Conservation (phyloP, 2,888 invertebrate genomes). For the Meta bourneti region DNA sequence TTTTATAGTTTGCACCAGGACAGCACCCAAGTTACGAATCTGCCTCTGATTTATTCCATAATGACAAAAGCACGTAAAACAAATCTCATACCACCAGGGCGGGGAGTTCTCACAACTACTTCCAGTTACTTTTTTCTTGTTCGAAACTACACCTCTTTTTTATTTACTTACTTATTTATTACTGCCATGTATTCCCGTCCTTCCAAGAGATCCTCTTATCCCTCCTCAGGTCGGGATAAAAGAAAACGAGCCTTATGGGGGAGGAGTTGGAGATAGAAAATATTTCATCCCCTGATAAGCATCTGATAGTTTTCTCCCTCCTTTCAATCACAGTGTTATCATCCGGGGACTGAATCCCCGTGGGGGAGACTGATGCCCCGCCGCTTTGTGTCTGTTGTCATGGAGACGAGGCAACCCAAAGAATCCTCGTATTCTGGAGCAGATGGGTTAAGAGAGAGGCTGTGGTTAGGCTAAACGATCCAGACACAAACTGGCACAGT, state of each 20-base stretch:
- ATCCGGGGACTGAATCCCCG: constrained; percentile 1
- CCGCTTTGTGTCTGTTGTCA: neutral
- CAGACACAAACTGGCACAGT: too few relatives aligned
- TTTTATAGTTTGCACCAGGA: too few relatives aligned
- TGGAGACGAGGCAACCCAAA: neutral
- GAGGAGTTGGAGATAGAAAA: neutral
- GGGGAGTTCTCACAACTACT: neutral
- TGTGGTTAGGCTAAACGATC: neutral
- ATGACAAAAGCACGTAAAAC: neutral
- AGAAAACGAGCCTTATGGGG: neutral
- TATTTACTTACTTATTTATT: neutral
- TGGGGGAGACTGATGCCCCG: neutral
- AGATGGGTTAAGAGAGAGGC: neutral
- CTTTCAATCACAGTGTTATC: constrained; percentile 25
- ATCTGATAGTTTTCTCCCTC: constrained; percentile 35
- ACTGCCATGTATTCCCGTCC: neutral
- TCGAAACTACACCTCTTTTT: neutral
- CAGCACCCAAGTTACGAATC: neutral
- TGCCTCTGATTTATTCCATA: neutral
- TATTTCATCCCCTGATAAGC: constrained; percentile 44
- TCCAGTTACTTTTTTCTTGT: neutral
- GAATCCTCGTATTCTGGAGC: neutral
- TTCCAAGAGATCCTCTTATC: constrained; percentile 7
- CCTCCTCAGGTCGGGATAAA: neutral
- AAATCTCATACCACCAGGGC: neutral